Base-by-base conservation (phyloP, 2,888 invertebrate genomes). In the Drosophila pullipes region DNA sequence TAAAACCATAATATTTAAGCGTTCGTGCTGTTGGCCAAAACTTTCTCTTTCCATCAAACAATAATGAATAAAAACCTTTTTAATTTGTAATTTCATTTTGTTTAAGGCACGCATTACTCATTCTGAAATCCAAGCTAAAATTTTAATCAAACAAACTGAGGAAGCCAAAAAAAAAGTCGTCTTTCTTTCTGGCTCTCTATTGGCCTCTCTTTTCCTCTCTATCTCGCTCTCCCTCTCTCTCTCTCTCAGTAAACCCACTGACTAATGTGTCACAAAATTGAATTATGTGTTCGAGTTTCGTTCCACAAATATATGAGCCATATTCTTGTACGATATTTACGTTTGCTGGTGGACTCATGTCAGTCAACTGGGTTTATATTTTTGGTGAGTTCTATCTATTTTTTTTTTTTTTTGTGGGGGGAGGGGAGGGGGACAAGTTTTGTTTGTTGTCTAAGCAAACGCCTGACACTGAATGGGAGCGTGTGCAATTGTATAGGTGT, bases 371-470 rank as follows among this genome's bases (percentile, higher is more conserved):
- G 76, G 68, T 33, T 28, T 52, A 28, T 52, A 22, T 66, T 76
- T 75, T 67, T 62, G 58, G 44, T 76, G 16, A 59, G 52, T 78
- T 69, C 57, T 62, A 55, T 68, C 5, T 69, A 39, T 57, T 39
- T 53, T 13, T 50, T 30, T n/a, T 49, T n/a, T 44, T 53, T 50
- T 61, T 54, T 44, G 59, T 39, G 37, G 65, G 61, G 44, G 44
- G 16, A 16, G 58, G 44, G 22, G 44, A 22, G 58, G 44, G 16
- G 22, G 31, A 25, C 22, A 47, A 44, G 63, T 78, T 79, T 53
- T 83, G 68, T 85, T 82, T 85, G 69, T 78, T 89, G 67, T 71
- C 82, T 83, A 68, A 72, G 76, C 67, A 76, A 83, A 84, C 65
- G 76, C 59, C 77, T 67, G 64, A 66, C 83, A 83, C 81, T 86